Evolutionary conservation across 1,140 invertebrate genomes (phyloP), one percentile per base, ranked within the genome.

Genomic region (Amphibalanus amphitrite): DNA sequence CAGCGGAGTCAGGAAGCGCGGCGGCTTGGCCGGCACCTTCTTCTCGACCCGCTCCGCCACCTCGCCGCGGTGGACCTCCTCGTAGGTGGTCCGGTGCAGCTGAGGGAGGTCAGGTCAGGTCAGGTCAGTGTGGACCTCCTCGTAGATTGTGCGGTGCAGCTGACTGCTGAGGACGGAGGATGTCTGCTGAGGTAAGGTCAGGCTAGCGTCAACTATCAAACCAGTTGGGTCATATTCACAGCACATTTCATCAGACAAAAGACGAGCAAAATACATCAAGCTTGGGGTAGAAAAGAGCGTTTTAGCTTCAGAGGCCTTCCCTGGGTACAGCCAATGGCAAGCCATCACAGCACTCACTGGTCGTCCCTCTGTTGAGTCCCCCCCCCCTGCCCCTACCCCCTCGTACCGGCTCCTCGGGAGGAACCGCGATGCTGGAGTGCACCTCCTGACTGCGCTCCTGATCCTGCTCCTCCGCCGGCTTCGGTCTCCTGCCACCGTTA

Each of bases 1-100:
- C 8, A 90, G 79, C 0, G 88, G 87, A 0, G 85, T 84, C 1
- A 88, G 82, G 75, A 90, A 90, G 72, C 86, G 83, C 0, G 88
- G 88, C 0, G 87, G 83, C 47, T 59, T 59, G 17, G 84, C 82
- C 64, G 83, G 80, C n/a, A n/a, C n/a, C 77, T 85, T 87, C 73
- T 85, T 71, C 72, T 75, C 76, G 0, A 71, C 67, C 28, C 69
- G 69, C 20, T 69, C 30, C 38, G 68, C 29, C 33, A 74, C 72
- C 40, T 73, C 71, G 3, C 20, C 47, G 1, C 20, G 6, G 20
- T 23, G 47, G 20, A 13, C 10, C 47, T 59, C 47, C 20, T 68
- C 59, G 33, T 71, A 26, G 40, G 70, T 33, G 70, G 28, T 67
- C 20, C 33, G 33, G n/a, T 28, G 47, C 47, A 59, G 10, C 47